These are phyloP conservation scores for Tholera decimalis DNA, from an alignment of 2,888 invertebrate genomes.

Conservation along the genomic window DNA sequence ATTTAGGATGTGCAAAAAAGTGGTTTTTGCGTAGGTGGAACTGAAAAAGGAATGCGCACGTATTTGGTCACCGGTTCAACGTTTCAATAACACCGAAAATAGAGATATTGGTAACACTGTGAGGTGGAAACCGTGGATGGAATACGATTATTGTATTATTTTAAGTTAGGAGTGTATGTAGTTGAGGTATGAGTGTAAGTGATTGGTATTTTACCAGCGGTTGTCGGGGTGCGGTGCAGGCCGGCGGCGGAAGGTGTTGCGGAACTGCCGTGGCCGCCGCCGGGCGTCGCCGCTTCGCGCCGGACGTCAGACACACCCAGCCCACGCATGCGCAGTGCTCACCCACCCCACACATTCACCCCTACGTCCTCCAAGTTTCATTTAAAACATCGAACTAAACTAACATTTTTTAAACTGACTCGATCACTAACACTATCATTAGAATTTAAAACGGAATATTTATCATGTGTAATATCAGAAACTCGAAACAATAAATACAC, in stretches of 20 bases:
- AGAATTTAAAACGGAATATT: no score
- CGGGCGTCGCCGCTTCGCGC: constrained; percentile 76
- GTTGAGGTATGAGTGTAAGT: constrained; percentile 62
- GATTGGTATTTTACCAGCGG: constrained; percentile 74
- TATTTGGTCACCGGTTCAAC: constrained; percentile 68
- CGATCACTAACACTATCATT: no score
- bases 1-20: constrained; percentile 60
- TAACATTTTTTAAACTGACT: no score
- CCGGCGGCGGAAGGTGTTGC: constrained; percentile 74
- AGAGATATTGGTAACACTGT: constrained; percentile 43
- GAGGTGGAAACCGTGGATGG: constrained; percentile 18
- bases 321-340: constrained; percentile 89
- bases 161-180: constrained; percentile 47
- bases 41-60: constrained; percentile 77
- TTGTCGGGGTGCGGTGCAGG: constrained; percentile 65
- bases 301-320: constrained; percentile 86
- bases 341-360: constrained; percentile 68
- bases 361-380: constrained; percentile 64
- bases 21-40: constrained; percentile 78
- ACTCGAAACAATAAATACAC: no score
- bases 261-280: constrained; percentile 83
- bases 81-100: constrained; percentile 54
- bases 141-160: constrained; percentile 29
- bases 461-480: no score
- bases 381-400: constrained; percentile 62